Evolutionary conservation across 2,113 vertebrate genomes (phyloP), one percentile per base, ranked within the genome.

Genomic region (Leptocoma aspasia): DNA sequence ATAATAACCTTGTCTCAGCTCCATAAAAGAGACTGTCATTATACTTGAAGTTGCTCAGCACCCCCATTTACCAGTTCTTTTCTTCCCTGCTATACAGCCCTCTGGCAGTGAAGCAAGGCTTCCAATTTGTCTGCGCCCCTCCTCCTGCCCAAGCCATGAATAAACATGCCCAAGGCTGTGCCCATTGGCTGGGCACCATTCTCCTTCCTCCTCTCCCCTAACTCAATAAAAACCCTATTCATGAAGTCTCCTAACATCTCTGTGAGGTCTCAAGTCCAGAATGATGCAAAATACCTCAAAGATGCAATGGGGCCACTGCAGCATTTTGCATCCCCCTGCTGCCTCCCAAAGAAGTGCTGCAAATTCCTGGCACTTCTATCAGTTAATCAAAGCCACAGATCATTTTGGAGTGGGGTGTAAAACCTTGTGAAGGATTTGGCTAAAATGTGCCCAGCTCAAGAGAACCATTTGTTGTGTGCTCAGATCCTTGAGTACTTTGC

Each of bases 401-500:
- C 1, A 1, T 16, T 66, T 65, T 9, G 20, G 7, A 23, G 10
- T 30, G 23, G 11, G 2, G 3, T 35, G 14, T 47, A 45, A 15
- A 28, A 24, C 4, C 12, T 13, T 18, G 16, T 33, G 27, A 77
- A 90, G 13, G 15, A 70, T 64, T 83, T 81, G 42, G 18, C 41
- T 70, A 35, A 82, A 65, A 80, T 5, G 2, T 47, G 28, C 15
- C 28, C n/a, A 65, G 23, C 7, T 54, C n/a, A 83, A 83, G 59
- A 44, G 12, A 72, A 18, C 15, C 33, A 15, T 49, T 65, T 3
- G 0, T 15, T 89, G 22, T 50, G 47, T 53, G 23, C 39, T 83
- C 22, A 54, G 4, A 53, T 68, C 44, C 63, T 49, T 52, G 20
- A 73, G 19, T 14, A 47, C 12, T 70, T 92, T 19, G 5, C 12